phyloP scores from a whole-genome alignment of 23 tunicate genomes.

The Trididemnum nubilum region DNA sequence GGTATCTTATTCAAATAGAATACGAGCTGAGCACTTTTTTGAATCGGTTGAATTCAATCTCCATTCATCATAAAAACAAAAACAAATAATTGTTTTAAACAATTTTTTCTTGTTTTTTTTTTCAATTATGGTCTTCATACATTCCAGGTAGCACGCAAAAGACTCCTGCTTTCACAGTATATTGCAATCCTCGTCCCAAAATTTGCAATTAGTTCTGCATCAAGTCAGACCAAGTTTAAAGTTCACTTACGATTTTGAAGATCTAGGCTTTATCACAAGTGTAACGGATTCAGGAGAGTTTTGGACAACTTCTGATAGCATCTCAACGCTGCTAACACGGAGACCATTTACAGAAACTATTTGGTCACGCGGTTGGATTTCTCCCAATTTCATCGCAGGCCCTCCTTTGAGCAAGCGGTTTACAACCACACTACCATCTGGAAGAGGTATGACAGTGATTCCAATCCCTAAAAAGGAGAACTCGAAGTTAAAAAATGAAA shows the following conservation, averaged over 20 bases:
- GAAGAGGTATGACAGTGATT: conserved; percentile 55
- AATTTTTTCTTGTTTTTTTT: no score
- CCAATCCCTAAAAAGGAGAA: conserved; percentile 53
- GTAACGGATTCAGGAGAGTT: conserved; percentile 54
- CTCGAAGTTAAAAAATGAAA: not conserved
- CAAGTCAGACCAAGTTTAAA: no score
- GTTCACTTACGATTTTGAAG: conserved; percentile 48
- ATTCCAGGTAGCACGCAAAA: no score
- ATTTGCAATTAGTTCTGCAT: no score
- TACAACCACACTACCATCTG: conserved; percentile 57
- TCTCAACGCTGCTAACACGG: conserved; percentile 57
- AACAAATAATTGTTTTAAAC: no score
- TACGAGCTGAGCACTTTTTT: no score
- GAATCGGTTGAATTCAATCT: no score
- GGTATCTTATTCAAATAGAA: no score
- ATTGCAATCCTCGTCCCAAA: no score
- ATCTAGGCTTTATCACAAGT: conserved; percentile 32
- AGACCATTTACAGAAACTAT: conserved; percentile 61
- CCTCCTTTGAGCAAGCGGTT: conserved; percentile 62
- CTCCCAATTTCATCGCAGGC: conserved; percentile 46
- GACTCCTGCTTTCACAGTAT: no score
- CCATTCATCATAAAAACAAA: no score
- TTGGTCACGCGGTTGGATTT: conserved; percentile 60
- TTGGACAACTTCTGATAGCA: conserved; percentile 61
- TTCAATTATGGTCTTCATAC: no score